Base-by-base conservation (phyloP, 2,113 vertebrate genomes). In the Arizona elegans region DNA sequence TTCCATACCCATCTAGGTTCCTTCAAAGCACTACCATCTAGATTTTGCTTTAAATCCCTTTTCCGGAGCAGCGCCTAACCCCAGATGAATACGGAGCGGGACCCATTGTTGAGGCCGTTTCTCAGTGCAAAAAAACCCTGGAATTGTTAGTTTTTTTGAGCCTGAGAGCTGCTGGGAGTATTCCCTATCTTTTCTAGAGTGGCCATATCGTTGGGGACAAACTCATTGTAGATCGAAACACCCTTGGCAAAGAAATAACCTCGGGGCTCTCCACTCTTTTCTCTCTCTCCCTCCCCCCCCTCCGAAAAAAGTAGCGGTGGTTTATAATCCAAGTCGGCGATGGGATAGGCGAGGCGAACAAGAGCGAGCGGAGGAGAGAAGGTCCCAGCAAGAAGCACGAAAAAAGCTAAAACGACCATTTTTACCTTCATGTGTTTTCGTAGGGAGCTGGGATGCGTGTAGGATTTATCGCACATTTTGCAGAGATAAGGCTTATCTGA, bases 381-480 rank as follows among this genome's bases (percentile, higher is more conserved):
- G 58, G 38, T 62, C 92, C 94, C 75, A 52, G 15, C 50, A 90
- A 70, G 70, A 24, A 81, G 3, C 17, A 43, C 21, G 75, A 8
- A 8, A 23, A 54, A 55, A 91, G 17, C 52, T 12, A 59, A 26
- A 59, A 54, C 91, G 86, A 95, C 92, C 92, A 85, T 97, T 43
- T 62, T 98, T 99, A 99, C 99, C 99, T 99, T 99, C 99, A 99
- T 99, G 98, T 99, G 99, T 98, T 99, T 99, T 97, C 99, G 98
- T 96, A 99, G 98, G 93, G 99, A 99, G 98, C 99, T 99, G 96
- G 99, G 99, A 93, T 99, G 99, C 94, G 99, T 99, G 98, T 99
- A 99, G 90, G 99, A 99, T 98, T 99, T 99, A 98, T 99, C 99
- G 95, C 99, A 99, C 99, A 99, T 99, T 98, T 99, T 99, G 98